phyloP scores from a whole-genome alignment of 2,888 invertebrate genomes.

The Cenopis cana region DNA sequence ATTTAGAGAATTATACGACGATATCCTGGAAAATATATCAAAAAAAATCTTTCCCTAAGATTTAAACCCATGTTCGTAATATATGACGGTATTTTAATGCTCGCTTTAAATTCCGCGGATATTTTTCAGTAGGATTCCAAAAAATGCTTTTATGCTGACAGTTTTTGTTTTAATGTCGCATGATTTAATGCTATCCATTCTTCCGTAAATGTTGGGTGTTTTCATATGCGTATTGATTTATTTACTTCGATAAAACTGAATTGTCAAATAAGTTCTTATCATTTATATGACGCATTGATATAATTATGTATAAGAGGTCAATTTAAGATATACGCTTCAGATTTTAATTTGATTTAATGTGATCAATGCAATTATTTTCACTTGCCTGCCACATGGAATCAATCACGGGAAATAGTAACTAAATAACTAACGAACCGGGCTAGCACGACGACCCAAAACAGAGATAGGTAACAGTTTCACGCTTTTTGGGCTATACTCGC shows the following conservation, averaged over 20 bases:
- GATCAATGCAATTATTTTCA: too few species aligned
- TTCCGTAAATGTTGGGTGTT: background rate
- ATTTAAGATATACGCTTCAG: background rate
- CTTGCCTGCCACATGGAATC: too few species aligned
- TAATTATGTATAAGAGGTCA: too few species aligned
- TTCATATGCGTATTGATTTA: background rate
- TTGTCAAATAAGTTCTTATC: background rate
- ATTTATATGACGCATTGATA: too few species aligned
- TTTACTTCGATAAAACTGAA: background rate
- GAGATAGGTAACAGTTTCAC: too few species aligned
- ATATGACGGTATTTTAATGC: constrained; percentile 25
- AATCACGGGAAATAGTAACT: too few species aligned
- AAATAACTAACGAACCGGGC: too few species aligned
- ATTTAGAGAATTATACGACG: background rate
- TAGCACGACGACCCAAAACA: too few species aligned
- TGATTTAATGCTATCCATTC: background rate
- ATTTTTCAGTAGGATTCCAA: background rate
- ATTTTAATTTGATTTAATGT: background rate
- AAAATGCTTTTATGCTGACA: constrained; percentile 10
- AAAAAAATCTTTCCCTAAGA: constrained; percentile 2
- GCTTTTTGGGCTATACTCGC: too few species aligned
- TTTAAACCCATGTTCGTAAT: constrained; percentile 22
- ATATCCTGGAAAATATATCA: background rate
- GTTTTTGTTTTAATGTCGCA: background rate
- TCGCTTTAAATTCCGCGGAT: constrained; percentile 16